A percentile compares a stretch with the other conserved stretches of the same genome.
phyloP scores from a whole-genome alignment of 2,888 invertebrate species.

The Calameuta idolon region DNA sequence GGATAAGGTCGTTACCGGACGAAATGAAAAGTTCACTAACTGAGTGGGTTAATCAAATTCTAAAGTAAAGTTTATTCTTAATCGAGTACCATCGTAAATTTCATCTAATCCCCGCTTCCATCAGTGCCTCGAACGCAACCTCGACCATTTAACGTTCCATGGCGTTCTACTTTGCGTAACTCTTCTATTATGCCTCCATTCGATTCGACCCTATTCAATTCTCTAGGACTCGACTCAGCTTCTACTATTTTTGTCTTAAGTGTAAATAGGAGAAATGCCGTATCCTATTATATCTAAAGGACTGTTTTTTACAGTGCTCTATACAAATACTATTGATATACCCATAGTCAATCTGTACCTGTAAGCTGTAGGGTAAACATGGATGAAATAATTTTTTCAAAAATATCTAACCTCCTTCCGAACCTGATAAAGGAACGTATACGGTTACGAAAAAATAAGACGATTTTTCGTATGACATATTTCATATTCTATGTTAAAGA shows the following conservation, averaged over 20 bases:
- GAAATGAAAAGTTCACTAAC: neutral
- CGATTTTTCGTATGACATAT: neutral
- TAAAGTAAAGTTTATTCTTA: neutral
- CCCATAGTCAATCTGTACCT: neutral
- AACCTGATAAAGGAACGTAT: neutral
- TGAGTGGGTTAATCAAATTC: neutral
- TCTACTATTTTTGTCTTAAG: neutral
- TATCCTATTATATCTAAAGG: neutral
- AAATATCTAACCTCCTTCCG: neutral
- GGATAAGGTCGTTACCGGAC: neutral
- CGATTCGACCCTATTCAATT: constrained; percentile 3
- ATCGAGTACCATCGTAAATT: constrained; percentile 2
- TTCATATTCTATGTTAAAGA: neutral
- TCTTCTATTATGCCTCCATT: neutral
- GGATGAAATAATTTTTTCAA: neutral
- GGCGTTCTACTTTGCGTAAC: constrained; percentile 5
- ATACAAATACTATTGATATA: neutral
- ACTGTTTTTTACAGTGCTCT: neutral
- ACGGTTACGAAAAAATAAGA: neutral
- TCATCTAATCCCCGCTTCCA: constrained; percentile 6
- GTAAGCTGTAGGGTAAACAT: neutral
- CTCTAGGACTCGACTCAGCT: neutral
- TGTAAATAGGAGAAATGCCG: neutral
- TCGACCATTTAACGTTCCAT: neutral
- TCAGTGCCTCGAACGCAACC: neutral